Percentiles rank a stretch among this genome's conserved stretches.
These are phyloP conservation scores for Eulemur mongoz DNA, from an alignment of 2,797 vertebrate species.

Conservation along the genomic window DNA sequence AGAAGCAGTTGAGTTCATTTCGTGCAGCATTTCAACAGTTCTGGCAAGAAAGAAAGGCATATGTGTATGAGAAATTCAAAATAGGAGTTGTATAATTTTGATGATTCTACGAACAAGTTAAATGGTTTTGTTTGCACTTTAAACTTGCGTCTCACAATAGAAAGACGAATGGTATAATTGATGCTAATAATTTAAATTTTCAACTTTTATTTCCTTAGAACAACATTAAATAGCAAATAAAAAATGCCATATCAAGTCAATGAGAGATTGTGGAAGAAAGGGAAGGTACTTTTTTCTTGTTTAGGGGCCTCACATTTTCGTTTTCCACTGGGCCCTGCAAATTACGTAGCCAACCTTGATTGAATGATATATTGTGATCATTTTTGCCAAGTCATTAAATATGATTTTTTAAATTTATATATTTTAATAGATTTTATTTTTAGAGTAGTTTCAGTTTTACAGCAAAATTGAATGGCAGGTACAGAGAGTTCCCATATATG, in stretches of 20 bases:
- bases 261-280: background rate
- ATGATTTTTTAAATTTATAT: background rate
- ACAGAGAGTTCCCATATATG: background rate
- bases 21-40: background rate
- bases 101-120: background rate
- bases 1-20: background rate
- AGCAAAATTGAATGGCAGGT: background rate
- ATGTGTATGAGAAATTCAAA: background rate
- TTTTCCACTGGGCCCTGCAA: background rate
- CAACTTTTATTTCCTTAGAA: slow-evolving; percentile 16
- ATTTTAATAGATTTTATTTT: background rate
- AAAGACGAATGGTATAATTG: background rate
- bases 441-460: background rate
- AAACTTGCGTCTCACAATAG: background rate
- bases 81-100: background rate
- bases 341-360: background rate
- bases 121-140: slow-evolving; percentile 36
- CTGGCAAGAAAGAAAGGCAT: background rate
- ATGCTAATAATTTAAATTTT: slow-evolving; percentile 29
- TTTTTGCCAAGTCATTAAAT: slow-evolving; percentile 48
- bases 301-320: background rate
- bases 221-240: slow-evolving; percentile 22
- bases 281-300: background rate
- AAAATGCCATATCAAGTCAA: background rate
- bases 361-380: background rate